Evolutionary conservation across 37 sponge, comb jelly and placozoan genomes (phyloP).

Genomic region (Mnemiopsis leidyi): DNA sequence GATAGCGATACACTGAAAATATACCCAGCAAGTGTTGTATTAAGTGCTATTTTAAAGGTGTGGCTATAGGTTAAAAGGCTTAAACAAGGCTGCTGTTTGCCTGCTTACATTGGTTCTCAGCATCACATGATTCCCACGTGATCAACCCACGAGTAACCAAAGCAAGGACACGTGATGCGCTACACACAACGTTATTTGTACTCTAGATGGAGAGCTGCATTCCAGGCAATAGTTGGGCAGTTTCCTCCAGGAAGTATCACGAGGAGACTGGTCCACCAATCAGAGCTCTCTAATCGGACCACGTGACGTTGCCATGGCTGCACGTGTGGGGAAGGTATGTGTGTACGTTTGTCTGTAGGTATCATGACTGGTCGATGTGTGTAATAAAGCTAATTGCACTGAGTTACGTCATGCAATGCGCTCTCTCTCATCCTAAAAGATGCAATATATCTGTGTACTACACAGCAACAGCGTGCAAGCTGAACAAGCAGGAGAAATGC

Average conservation of each 20-base stretch:
- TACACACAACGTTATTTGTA: not conserved
- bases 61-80: not conserved
- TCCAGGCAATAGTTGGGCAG: not conserved
- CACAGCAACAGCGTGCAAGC: not conserved
- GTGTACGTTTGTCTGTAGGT: not conserved
- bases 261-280: not conserved
- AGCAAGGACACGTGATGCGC: not conserved
- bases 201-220: not conserved
- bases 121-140: conserved; percentile 7
- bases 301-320: not conserved
- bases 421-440: too few relatives aligned
- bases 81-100: not conserved
- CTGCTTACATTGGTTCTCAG: not conserved
- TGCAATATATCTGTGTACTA: too few relatives aligned
- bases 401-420: not conserved
- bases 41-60: not conserved
- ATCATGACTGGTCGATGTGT: not conserved
- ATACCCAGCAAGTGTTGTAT: not conserved
- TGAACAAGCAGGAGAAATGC: not conserved
- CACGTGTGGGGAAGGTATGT: not conserved
- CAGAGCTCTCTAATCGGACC: not conserved
- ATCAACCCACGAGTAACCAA: not conserved
- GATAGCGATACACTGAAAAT: not conserved
- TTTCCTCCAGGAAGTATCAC: not conserved
- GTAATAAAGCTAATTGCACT: not conserved